Evolutionary conservation across 2,797 vertebrate genomes (phyloP).

Genomic region (Thalassophryne amazonica): DNA sequence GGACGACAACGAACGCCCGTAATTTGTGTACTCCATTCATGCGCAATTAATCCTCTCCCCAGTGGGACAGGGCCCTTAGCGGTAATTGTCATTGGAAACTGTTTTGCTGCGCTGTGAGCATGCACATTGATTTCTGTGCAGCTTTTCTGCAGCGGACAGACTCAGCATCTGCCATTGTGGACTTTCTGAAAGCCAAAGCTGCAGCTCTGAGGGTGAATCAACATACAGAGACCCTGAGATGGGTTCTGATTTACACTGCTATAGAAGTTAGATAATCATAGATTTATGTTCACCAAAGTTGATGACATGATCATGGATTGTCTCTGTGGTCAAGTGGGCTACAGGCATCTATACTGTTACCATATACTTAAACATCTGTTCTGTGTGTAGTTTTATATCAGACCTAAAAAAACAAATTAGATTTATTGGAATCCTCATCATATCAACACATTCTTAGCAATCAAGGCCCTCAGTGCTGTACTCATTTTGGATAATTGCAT

Average conservation of each 20-base stretch:
- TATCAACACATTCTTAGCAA: too few relatives aligned
- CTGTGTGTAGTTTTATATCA: too few relatives aligned
- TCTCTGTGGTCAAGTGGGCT: constrained; percentile 5
- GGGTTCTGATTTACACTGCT: constrained; percentile 16
- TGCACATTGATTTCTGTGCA: constrained; percentile 38
- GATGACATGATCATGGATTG: constrained; percentile 22
- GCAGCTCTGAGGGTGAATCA: constrained; percentile 26
- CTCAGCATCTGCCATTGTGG: constrained; percentile 45
- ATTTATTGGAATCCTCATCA: too few relatives aligned
- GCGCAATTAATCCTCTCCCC: too few relatives aligned
- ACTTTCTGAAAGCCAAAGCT: constrained; percentile 38
- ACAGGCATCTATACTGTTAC: too few relatives aligned
- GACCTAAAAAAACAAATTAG: too few relatives aligned
- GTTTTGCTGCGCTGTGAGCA: constrained; percentile 43
- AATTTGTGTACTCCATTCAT: too few relatives aligned
- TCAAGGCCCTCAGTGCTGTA: too few relatives aligned
- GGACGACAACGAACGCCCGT: too few relatives aligned
- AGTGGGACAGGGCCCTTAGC: too few relatives aligned
- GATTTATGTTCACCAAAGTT: constrained; percentile 26
- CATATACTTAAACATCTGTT: too few relatives aligned
- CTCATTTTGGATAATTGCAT: too few relatives aligned
- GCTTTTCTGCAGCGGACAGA: constrained; percentile 37
- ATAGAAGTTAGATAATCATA: constrained; percentile 13
- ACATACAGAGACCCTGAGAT: constrained; percentile 31
- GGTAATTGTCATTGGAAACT: constrained; percentile 13